These are phyloP conservation scores for Siphamia tubifer DNA, from an alignment of 2,113 vertebrate species.

Conservation along the genomic window DNA sequence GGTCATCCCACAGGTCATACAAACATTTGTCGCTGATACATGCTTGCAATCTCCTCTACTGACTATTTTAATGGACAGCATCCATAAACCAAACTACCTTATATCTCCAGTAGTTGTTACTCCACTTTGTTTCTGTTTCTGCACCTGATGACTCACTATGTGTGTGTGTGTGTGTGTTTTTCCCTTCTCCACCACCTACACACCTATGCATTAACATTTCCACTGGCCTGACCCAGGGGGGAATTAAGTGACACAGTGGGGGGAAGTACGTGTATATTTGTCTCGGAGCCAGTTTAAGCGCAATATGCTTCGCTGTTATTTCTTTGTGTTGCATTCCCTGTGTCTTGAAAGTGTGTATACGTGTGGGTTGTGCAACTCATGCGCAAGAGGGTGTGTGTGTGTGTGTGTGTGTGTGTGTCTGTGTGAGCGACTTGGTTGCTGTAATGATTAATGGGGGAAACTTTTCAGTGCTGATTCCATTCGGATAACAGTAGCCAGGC, in stretches of 20 bases:
- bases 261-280: conserved; percentile 8
- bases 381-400: conserved; percentile 10
- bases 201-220: conserved; percentile 25
- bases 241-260: conserved; percentile 12
- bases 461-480: conserved; percentile 40
- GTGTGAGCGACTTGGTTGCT: conserved; percentile 29
- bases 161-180: not conserved
- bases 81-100: not conserved
- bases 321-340: conserved; percentile 11
- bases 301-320: conserved; percentile 20
- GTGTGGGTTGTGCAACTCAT: not conserved
- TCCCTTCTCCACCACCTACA: not conserved
- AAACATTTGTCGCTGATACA: not conserved
- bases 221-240: not conserved
- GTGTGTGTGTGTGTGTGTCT: no score
- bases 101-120: not conserved
- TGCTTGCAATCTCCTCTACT: not conserved
- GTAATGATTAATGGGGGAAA: conserved; percentile 69
- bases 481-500: conserved; percentile 38
- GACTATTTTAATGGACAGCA: conserved; percentile 5
- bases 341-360: not conserved
- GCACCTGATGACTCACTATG: not conserved
- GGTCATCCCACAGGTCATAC: not conserved
- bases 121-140: not conserved
- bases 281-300: conserved; percentile 14